phyloP scores from a whole-genome alignment of 2,888 invertebrate genomes.

The Syritta pipiens region DNA sequence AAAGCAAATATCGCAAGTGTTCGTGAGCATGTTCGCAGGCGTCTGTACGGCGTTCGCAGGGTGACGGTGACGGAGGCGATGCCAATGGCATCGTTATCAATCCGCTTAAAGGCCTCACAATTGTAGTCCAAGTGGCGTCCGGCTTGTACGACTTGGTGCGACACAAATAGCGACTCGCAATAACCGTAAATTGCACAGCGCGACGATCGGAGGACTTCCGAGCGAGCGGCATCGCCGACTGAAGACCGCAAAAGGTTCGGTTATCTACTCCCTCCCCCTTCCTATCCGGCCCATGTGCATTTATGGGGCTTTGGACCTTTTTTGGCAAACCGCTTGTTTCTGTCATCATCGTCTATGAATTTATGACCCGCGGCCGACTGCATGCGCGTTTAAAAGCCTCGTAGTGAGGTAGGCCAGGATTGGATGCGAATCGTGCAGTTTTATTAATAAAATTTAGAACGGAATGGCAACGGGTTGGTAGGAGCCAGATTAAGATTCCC shows the following conservation, averaged over 20 bases:
- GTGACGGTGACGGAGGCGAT: constrained; percentile 5
- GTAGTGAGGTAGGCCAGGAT: constrained; percentile 1
- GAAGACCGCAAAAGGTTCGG: constrained; percentile 56
- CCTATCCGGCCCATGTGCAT: no score
- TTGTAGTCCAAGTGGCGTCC: constrained; percentile 44
- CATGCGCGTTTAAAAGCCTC: no score
- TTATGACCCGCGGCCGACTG: constrained; percentile 42
- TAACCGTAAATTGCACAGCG: constrained; percentile 66
- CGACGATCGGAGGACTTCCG: constrained; percentile 42
- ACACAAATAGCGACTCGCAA: constrained; percentile 51
- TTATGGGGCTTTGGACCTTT: constrained; percentile 40
- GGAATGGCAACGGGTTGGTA: constrained; percentile 13
- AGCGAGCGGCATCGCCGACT: constrained; percentile 50
- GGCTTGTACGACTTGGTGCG: constrained; percentile 1
- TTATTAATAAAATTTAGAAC: constrained; percentile 61
- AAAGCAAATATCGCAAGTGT: constrained; percentile 55
- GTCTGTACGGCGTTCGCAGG: neutral
- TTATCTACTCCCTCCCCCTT: no score
- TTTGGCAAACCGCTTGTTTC: constrained; percentile 59
- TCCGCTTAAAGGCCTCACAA: constrained; percentile 57
- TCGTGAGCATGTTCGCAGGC: constrained; percentile 40
- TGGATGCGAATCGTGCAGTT: constrained; percentile 26
- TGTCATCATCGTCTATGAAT: constrained; percentile 53
- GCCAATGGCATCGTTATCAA: constrained; percentile 56
- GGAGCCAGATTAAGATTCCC: neutral